These are phyloP conservation scores for Pyrgus malvae DNA, from an alignment of 2,888 invertebrate genomes.

Conservation along the genomic window DNA sequence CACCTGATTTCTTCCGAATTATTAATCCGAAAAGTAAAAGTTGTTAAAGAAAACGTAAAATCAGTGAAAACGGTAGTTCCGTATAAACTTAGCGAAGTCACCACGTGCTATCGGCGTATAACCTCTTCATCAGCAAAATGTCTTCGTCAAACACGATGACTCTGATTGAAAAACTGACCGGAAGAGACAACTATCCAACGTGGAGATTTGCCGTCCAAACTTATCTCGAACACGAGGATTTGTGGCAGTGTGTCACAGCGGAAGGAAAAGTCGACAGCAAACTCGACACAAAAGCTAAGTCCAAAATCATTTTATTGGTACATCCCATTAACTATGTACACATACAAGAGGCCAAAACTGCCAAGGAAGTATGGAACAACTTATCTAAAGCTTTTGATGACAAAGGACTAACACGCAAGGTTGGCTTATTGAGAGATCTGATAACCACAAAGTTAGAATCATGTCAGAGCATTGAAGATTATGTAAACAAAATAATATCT, in stretches of 20 bases:
- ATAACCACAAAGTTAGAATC: neutral
- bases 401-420: neutral
- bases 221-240: conserved; percentile 2
- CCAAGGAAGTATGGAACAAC: neutral
- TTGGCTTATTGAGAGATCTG: neutral
- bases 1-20: too few relatives aligned
- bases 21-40: too few relatives aligned
- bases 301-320: conserved; percentile 7
- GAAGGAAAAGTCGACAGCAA: neutral
- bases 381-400: neutral
- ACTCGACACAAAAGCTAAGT: conserved; percentile 21
- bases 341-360: neutral
- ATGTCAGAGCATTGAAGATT: neutral
- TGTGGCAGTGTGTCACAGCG: conserved; percentile 22
- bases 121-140: too few relatives aligned
- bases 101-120: too few relatives aligned
- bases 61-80: too few relatives aligned
- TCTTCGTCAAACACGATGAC: too few relatives aligned
- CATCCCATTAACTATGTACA: neutral
- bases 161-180: neutral
- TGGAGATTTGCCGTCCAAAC: neutral
- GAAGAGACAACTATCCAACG: neutral
- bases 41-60: too few relatives aligned
- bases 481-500: neutral
- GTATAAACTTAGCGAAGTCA: too few relatives aligned